Base-by-base conservation (phyloP, 2,113 vertebrate species). In the Ptilorrhoa leucosticta region DNA sequence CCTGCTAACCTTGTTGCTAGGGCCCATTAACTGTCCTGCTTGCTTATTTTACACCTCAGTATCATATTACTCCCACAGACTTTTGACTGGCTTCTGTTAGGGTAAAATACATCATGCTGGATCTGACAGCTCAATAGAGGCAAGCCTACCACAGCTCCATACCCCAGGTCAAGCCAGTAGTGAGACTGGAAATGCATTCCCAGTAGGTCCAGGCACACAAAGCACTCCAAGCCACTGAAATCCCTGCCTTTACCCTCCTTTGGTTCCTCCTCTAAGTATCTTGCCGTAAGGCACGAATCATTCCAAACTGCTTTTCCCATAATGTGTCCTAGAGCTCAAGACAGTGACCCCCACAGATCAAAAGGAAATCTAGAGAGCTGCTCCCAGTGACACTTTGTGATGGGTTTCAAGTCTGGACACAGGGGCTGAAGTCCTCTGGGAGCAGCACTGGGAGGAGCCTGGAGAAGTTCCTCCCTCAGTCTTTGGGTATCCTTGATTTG, bases 211-310 rank as follows among this genome's bases (percentile, higher is more conserved):
- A 1, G 1, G 3, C 22, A 54, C 28, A 76, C 18, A 81, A 37
- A 77, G 39, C 39, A 39, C 9, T 26, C 26, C 26, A 37, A 20
- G 37, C 20, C 44, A 37, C 35, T 24, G 58, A 72, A 76, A 77
- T 89, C 26, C 8, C 44, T 64, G 31, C 24, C 47, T 80, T 86
- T 75, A 51, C 30, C 23, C 31, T 61, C 39, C 48, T 72, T 15
- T 44, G 8, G 9, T 26, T 87, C 24, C 44, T 80, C 9, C 27
- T 26, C 37, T 56, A 65, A 66, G 48, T 37, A 23, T 33, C 44
- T 77, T 13, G 2, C 37, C 77, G 15, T 40, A 53, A 30, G 37
- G 47, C 30, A 35, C 0, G 0, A 58, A 35, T 35, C 64, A 54
- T 50, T 70, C 71, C 26, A 57, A 57, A 23, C 8, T 72, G 20